A percentile compares a stretch with the other conserved stretches of the same genome.
Conservation (phyloP, 2,888 invertebrate genomes). For the Syrista parreyssii region DNA sequence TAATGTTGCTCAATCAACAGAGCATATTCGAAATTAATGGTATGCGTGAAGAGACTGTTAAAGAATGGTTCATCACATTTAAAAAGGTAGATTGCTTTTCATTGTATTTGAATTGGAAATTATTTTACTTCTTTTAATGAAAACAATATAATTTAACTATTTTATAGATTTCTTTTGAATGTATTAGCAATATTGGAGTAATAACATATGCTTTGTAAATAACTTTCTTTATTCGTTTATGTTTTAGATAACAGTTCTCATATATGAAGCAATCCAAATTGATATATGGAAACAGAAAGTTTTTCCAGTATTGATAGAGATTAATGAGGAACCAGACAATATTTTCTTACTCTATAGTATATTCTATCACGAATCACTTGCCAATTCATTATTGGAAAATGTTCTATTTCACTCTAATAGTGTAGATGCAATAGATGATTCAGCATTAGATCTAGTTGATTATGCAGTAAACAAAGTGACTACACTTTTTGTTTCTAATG, state of each 20-base stretch:
- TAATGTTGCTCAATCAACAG: slow-evolving; percentile 90
- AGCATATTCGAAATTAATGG: slow-evolving; percentile 84
- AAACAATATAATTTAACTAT: slow-evolving; percentile 6
- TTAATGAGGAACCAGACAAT: slow-evolving; percentile 74
- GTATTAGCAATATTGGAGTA: slow-evolving; percentile 7
- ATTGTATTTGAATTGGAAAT: slow-evolving; percentile 3
- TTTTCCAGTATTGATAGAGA: slow-evolving; percentile 79
- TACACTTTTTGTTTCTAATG: slow-evolving; percentile 69
- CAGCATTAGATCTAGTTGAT: slow-evolving; percentile 83
- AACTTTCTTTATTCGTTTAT: slow-evolving; percentile 2
- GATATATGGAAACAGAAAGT: slow-evolving; percentile 88
- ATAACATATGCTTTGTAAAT: slow-evolving; percentile 2
- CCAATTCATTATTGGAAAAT: slow-evolving; percentile 84
- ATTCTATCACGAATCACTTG: slow-evolving; percentile 84
- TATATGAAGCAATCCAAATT: slow-evolving; percentile 85
- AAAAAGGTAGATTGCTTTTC: slow-evolving; percentile 72
- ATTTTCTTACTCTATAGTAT: slow-evolving; percentile 84
- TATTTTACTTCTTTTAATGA: background rate
- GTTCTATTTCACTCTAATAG: slow-evolving; percentile 85
- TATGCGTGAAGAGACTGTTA: slow-evolving; percentile 85
- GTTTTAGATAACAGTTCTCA: slow-evolving; percentile 75
- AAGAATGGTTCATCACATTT: slow-evolving; percentile 81
- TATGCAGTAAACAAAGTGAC: slow-evolving; percentile 80
- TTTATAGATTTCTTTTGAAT: background rate
- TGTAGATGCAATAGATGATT: slow-evolving; percentile 81